A percentile compares a stretch with the other conserved stretches of the same genome.
These are phyloP conservation scores for Cetonia aurata DNA, from an alignment of 2,888 invertebrate genomes.

Conservation along the genomic window DNA sequence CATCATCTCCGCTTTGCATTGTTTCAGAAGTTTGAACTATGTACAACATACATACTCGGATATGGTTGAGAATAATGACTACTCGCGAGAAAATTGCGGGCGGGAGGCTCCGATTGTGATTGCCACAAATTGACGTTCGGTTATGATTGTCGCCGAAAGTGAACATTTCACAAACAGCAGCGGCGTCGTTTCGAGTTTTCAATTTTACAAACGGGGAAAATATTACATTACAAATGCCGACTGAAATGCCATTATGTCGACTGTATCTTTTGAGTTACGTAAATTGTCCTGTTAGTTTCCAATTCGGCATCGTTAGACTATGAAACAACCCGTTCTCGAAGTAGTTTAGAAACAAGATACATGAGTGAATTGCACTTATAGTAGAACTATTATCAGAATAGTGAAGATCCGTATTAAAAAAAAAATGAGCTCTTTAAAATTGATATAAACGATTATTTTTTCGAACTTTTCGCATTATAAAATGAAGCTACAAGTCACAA, in stretches of 20 bases:
- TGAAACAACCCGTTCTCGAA: neutral
- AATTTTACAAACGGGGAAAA: slow-evolving; percentile 15
- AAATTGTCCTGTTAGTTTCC: neutral
- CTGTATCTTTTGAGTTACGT: too few species aligned
- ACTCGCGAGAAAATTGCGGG: slow-evolving; percentile 7
- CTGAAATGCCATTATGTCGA: neutral
- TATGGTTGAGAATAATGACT: slow-evolving; percentile 21
- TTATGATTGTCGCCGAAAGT: slow-evolving; percentile 6
- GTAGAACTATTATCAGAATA: too few species aligned
- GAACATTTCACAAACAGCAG: slow-evolving; percentile 1
- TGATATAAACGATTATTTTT: too few species aligned
- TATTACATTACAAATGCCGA: slow-evolving; percentile 8
- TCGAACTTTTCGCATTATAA: too few species aligned
- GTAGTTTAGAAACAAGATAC: neutral
- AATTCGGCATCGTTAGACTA: neutral
- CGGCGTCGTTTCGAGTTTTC: slow-evolving; percentile 16
- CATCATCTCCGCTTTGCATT: slow-evolving; percentile 4
- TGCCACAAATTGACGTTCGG: slow-evolving; percentile 15
- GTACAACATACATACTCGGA: slow-evolving; percentile 4
- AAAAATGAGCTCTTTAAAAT: neutral
- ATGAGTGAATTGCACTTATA: too few species aligned
- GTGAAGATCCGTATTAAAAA: neutral
- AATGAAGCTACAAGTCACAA: too few species aligned
- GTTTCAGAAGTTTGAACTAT: slow-evolving; percentile 28
- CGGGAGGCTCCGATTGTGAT: slow-evolving; percentile 9